Evolutionary conservation across 2,113 vertebrate species (phyloP).

Genomic region (Pelecanus crispus): DNA sequence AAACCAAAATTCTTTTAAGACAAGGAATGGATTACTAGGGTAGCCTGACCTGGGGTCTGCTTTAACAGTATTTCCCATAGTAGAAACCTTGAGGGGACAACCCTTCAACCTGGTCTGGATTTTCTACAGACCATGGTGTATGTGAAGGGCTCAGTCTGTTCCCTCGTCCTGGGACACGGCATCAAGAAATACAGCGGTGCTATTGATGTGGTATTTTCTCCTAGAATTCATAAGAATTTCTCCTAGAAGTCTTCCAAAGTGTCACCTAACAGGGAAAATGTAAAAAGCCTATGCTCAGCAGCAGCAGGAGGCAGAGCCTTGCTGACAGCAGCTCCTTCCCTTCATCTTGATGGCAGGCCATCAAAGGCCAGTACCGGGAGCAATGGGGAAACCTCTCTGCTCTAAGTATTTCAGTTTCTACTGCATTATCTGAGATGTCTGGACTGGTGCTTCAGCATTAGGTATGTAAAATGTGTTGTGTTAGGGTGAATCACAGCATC

Average conservation of each 20-base stretch:
- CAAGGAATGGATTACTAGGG: background rate
- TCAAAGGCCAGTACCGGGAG: background rate
- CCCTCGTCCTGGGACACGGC: too few relatives aligned
- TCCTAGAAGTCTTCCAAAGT: background rate
- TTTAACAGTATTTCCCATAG: background rate
- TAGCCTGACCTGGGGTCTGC: background rate
- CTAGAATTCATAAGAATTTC: background rate
- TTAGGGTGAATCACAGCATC: background rate
- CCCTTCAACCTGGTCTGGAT: background rate
- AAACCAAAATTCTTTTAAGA: background rate
- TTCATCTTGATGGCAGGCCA: background rate
- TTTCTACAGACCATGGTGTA: background rate
- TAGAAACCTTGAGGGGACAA: background rate
- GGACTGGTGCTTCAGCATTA: background rate
- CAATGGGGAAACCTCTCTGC: background rate
- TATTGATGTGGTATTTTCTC: background rate
- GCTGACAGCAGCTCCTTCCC: background rate
- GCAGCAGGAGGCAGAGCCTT: background rate
- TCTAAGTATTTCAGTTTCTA: background rate
- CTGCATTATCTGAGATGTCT: background rate
- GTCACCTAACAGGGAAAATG: background rate
- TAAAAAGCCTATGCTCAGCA: background rate
- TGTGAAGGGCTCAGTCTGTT: background rate
- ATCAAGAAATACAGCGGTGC: background rate
- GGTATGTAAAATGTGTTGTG: background rate